phyloP scores from a whole-genome alignment of 2,888 invertebrate genomes.

The Lasius platythorax region DNA sequence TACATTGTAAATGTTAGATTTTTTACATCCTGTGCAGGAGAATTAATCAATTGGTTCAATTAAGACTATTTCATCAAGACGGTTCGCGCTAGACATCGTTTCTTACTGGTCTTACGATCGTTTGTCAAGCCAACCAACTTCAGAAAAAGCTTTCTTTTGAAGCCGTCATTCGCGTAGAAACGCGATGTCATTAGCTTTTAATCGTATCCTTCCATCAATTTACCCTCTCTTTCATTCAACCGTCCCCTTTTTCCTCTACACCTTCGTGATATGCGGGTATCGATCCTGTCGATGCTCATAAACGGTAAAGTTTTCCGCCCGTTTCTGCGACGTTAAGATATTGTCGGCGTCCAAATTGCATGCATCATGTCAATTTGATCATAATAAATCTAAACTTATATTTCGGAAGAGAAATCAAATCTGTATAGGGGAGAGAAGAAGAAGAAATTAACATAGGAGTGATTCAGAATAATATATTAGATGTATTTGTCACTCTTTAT shows the following conservation, averaged over 20 bases:
- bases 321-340: slow-evolving; percentile 48
- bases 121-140: slow-evolving; percentile 49
- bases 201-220: slow-evolving; percentile 59
- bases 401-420: neutral
- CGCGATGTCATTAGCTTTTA: slow-evolving; percentile 59
- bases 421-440: neutral
- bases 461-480: slow-evolving; percentile 5
- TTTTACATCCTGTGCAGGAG: neutral
- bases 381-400: neutral
- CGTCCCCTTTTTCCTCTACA: slow-evolving; percentile 19
- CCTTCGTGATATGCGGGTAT: slow-evolving; percentile 52
- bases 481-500: slow-evolving; percentile 18
- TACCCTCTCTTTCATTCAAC: slow-evolving; percentile 43
- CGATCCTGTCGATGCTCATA: slow-evolving; percentile 65
- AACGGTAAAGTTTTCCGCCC: slow-evolving; percentile 58
- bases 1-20: neutral
- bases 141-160: slow-evolving; percentile 54
- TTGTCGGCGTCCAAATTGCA: slow-evolving; percentile 48
- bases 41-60: slow-evolving; percentile 49
- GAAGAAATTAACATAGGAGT: neutral
- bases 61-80: slow-evolving; percentile 45
- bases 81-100: slow-evolving; percentile 42
- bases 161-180: slow-evolving; percentile 54
- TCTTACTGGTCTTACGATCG: slow-evolving; percentile 48
- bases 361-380: slow-evolving; percentile 48